phyloP scores from a whole-genome alignment of 2,797 vertebrate genomes.

The Lutjanus campechanus region DNA sequence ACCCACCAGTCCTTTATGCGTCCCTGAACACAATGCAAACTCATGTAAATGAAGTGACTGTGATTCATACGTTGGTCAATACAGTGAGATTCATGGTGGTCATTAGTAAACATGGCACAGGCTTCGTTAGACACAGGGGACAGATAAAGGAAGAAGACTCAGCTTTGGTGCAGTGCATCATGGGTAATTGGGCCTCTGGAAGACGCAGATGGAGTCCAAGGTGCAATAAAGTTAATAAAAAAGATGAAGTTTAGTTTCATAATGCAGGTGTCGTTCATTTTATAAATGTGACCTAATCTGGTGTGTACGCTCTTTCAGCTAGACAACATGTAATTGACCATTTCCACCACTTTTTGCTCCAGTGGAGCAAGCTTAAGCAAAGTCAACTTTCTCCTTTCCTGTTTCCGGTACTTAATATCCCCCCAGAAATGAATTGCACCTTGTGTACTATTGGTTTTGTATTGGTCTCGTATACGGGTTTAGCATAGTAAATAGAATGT shows the following conservation, averaged over 20 bases:
- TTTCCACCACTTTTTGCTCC: too few relatives aligned
- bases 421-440: too few relatives aligned
- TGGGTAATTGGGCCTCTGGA: slow-evolving; percentile 54
- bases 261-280: slow-evolving; percentile 9
- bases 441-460: too few relatives aligned
- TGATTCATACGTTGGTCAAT: slow-evolving; percentile 63
- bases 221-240: background rate
- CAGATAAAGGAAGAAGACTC: slow-evolving; percentile 33
- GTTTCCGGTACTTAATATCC: too few relatives aligned
- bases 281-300: background rate
- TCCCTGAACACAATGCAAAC: slow-evolving; percentile 55
- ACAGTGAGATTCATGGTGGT: slow-evolving; percentile 60
- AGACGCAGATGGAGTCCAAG: slow-evolving; percentile 48
- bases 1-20: slow-evolving; percentile 13
- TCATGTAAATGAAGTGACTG: slow-evolving; percentile 61
- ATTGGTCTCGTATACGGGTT: too few relatives aligned
- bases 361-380: too few relatives aligned
- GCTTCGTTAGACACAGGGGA: slow-evolving; percentile 51
- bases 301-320: too few relatives aligned
- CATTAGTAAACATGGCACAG: slow-evolving; percentile 75
- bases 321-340: too few relatives aligned
- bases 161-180: slow-evolving; percentile 30
- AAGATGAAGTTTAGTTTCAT: background rate
- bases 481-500: too few relatives aligned
- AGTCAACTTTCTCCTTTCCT: too few relatives aligned